Evolutionary conservation across 2,797 vertebrate genomes (phyloP).

Genomic region (Tangara arthus): DNA sequence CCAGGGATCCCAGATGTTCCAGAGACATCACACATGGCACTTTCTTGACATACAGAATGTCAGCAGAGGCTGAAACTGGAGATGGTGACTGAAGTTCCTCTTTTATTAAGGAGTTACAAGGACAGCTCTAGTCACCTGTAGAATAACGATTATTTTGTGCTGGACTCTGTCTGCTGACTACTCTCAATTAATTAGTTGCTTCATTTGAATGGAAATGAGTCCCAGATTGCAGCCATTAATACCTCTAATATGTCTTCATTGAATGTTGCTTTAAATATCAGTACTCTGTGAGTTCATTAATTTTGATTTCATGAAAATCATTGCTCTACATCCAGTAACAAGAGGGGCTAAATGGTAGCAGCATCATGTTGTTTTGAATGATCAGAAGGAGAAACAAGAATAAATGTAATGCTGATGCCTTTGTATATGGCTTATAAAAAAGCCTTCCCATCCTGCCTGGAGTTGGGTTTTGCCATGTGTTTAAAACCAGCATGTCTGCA

Average conservation of each 20-base stretch:
- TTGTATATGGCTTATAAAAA: neutral
- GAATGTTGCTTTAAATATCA: neutral
- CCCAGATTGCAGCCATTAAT: neutral
- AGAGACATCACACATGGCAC: neutral
- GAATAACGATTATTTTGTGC: conserved; percentile 1
- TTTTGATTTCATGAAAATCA: conserved; percentile 30
- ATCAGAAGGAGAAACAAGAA: neutral
- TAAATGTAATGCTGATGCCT: neutral
- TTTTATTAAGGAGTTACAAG: neutral
- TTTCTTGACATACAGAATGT: neutral
- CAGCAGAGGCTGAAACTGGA: conserved; percentile 14
- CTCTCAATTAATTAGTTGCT: conserved; percentile 24
- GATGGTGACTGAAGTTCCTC: neutral
- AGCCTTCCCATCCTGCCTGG: conserved; percentile 4
- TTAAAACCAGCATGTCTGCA: conserved; percentile 8
- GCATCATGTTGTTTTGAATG: neutral
- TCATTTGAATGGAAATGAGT: conserved; percentile 50
- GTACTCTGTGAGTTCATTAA: neutral
- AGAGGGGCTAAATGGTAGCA: neutral
- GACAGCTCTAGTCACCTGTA: neutral
- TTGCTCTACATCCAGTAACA: neutral
- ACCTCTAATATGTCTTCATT: neutral
- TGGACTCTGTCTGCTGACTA: conserved; percentile 5
- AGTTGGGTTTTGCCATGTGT: conserved; percentile 5
- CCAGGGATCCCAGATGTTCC: neutral